Evolutionary conservation across 2,797 vertebrate species (phyloP), one percentile per base, ranked within the genome.

Genomic region (Manis pentadactyla): DNA sequence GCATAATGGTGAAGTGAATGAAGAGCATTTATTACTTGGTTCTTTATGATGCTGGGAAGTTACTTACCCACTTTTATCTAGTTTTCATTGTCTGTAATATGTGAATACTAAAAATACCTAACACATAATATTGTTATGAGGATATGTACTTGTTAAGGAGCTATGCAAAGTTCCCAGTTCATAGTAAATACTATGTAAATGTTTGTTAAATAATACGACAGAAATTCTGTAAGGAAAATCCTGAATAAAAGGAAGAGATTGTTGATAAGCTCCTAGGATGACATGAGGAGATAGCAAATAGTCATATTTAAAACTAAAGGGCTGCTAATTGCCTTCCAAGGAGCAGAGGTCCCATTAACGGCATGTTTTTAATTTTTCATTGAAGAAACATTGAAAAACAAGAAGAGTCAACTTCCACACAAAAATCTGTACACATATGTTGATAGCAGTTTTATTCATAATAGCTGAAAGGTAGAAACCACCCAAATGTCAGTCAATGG

Each of bases 341-440:
- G 5, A 51, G 6, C n/a, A 10, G 19, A 31, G 25, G 5, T 19
- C 7, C 21, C 27, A 15, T 66, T 73, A 81, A 73, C 37, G 46
- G 5, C 10, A 19, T 34, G 15, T 0, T 25, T 84, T 84, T 63
- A 71, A 51, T 64, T 71, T 84, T 71, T 11, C 31, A 27, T 46
- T 93, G 81, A 46, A 61, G 18, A 91, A 90, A 42, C 57, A 93
- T 66, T 90, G 64, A 21, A 84, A 77, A 86, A 7, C 29, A 53
- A 42, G n/a, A 93, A 59, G 39, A 53, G 6, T 25, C 31, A 46
- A 25, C 39, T 29, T 57, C 27, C 51, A 29, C 46, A 84, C 10
- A 27, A 55, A 61, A 55, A 42, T 25, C 68, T 59, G 19, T 11
- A 68, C 21, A 75, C 29, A 83, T 10, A 27, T 51, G 39, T 75